Conservation (phyloP, 2,113 vertebrate species). For the Prietella phreatophila region DNA sequence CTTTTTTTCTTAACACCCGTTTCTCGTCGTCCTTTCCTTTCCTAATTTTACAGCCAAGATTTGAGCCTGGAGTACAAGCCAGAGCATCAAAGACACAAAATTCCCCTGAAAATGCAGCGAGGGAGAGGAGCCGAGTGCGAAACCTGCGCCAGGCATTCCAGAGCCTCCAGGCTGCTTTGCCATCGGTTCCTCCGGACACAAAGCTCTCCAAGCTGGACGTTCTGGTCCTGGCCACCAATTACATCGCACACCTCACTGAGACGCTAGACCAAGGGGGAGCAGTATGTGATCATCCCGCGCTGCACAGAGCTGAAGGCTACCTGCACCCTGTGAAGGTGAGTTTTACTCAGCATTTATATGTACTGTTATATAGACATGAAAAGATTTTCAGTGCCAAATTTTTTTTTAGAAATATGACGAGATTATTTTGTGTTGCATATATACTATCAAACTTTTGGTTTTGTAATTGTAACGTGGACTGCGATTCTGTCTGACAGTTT, state of each 20-base stretch:
- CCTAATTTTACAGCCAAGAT: constrained; percentile 22
- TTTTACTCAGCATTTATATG: not conserved
- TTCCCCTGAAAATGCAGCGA: constrained; percentile 74
- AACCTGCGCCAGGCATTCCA: constrained; percentile 82
- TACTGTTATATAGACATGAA: not conserved
- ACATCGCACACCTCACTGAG: constrained; percentile 82
- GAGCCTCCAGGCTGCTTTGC: constrained; percentile 81
- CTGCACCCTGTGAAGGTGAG: constrained; percentile 82
- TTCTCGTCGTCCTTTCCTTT: too few relatives aligned
- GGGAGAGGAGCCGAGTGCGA: constrained; percentile 77
- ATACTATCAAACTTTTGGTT: not conserved
- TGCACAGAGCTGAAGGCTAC: constrained; percentile 68
- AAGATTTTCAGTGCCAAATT: not conserved
- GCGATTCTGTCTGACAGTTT: not conserved
- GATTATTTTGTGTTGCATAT: not conserved
- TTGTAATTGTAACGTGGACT: not conserved
- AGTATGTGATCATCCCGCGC: constrained; percentile 46
- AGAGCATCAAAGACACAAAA: constrained; percentile 58
- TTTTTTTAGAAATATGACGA: not conserved
- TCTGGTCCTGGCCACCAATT: constrained; percentile 82
- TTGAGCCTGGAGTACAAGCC: constrained; percentile 39
- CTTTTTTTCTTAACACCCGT: not conserved
- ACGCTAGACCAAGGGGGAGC: constrained; percentile 69
- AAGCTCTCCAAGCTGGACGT: constrained; percentile 86
- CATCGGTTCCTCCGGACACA: constrained; percentile 79